phyloP scores from a whole-genome alignment of 2,797 vertebrate genomes.

The Hydrophis major region DNA sequence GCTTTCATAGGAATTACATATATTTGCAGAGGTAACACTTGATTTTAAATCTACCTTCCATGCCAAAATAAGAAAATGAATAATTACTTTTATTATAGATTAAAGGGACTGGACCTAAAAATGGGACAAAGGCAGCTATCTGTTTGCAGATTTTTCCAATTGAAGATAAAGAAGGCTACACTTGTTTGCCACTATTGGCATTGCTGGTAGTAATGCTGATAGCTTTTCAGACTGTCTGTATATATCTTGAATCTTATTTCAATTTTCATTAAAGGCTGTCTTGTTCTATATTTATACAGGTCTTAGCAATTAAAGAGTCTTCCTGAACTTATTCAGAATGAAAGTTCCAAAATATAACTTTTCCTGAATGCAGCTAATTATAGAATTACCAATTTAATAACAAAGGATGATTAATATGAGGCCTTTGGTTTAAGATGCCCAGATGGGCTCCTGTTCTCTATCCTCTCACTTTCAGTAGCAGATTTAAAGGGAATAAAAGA shows the following conservation, averaged over 20 bases:
- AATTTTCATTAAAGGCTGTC: constrained; percentile 24
- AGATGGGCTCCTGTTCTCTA: not conserved
- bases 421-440: not conserved
- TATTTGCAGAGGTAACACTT: constrained; percentile 18
- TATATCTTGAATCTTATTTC: constrained; percentile 12
- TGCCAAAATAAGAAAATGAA: constrained; percentile 7
- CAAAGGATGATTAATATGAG: not conserved
- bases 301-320: not conserved
- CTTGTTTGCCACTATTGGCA: not conserved
- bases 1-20: constrained; percentile 24
- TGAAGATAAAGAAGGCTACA: not conserved
- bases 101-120: not conserved
- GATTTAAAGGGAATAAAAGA: not conserved
- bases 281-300: not conserved
- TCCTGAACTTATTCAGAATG: too few relatives aligned
- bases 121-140: not conserved
- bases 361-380: not conserved
- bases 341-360: not conserved
- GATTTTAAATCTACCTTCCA: constrained; percentile 15
- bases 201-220: constrained; percentile 25
- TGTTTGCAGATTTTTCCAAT: constrained; percentile 4
- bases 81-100: constrained; percentile 25
- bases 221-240: not conserved
- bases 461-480: not conserved
- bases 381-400: not conserved